Evolutionary conservation across 2,888 invertebrate species (phyloP).

Genomic region (Patella depressa): DNA sequence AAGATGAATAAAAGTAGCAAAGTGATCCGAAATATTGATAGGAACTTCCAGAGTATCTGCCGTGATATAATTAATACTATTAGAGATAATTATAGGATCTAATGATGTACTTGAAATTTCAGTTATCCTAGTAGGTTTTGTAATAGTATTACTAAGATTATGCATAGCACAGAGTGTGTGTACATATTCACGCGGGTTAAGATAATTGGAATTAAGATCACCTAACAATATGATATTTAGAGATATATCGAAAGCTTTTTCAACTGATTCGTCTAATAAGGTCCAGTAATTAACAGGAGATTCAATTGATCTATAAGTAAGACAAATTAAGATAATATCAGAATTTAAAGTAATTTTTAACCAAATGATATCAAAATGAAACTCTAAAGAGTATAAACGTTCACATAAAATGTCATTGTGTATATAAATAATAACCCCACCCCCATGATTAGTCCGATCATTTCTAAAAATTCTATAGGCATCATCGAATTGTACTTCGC

Average conservation of each 20-base stretch:
- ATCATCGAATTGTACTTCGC: background rate
- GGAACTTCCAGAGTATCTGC: background rate
- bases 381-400: background rate
- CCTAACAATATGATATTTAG: background rate
- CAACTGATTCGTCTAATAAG: background rate
- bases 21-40: background rate
- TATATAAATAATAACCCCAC: background rate
- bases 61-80: background rate
- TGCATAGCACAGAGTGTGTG: too few species aligned
- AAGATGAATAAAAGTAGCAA: background rate
- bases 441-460: background rate
- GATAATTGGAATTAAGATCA: background rate
- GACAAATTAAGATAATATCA: background rate
- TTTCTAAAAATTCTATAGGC: background rate
- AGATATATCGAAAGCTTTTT: background rate
- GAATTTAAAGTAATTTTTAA: too few species aligned
- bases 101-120: background rate
- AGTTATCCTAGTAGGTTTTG: background rate
- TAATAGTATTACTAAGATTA: background rate
- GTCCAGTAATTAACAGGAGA: background rate
- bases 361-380: too few species aligned
- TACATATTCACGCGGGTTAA: background rate
- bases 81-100: background rate
- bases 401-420: background rate
- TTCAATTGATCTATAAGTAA: background rate